A percentile compares a stretch with the other conserved stretches of the same genome.
Evolutionary conservation across 2,888 invertebrate genomes (phyloP).

Genomic region (Copidosoma aretas): DNA sequence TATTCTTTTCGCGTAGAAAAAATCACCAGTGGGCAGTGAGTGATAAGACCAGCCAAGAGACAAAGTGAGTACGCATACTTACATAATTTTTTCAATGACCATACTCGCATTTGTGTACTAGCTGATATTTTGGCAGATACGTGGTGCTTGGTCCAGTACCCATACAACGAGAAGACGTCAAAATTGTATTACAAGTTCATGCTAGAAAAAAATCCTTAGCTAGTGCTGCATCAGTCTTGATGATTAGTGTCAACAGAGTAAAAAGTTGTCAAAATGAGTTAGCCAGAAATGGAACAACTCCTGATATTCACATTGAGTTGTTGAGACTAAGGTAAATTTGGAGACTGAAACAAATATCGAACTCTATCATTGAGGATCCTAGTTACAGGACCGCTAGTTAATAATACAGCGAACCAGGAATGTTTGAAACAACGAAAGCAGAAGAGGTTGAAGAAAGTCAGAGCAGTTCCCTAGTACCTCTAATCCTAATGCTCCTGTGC

Average conservation of each 20-base stretch:
- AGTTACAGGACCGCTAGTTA: conserved; percentile 96
- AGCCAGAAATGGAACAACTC: conserved; percentile 78
- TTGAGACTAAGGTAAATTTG: conserved; percentile 89
- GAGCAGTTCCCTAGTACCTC: conserved; percentile 66
- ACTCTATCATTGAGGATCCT: conserved; percentile 92
- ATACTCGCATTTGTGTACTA: conserved; percentile 91
- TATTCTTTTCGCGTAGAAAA: no score
- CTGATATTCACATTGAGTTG: conserved; percentile 93
- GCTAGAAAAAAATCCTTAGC: conserved; percentile 91
- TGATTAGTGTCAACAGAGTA: conserved; percentile 86
- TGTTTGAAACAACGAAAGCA: conserved; percentile 95
- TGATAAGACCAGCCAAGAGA: no score
- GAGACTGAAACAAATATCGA: conserved; percentile 93
- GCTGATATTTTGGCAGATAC: conserved; percentile 90
- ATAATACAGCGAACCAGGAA: conserved; percentile 90
- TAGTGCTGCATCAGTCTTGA: conserved; percentile 83
- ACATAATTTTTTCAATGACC: conserved; percentile 71
- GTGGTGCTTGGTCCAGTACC: conserved; percentile 93
- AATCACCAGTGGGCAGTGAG: no score
- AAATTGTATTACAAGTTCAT: conserved; percentile 87
- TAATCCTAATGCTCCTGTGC: conserved; percentile 63
- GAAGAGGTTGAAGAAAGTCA: conserved; percentile 73
- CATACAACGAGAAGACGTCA: conserved; percentile 81
- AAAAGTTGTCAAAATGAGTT: conserved; percentile 82
- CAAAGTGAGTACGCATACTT: no score